Evolutionary conservation across 1,140 invertebrate species (phyloP).

Genomic region (Meteorus sp.): DNA sequence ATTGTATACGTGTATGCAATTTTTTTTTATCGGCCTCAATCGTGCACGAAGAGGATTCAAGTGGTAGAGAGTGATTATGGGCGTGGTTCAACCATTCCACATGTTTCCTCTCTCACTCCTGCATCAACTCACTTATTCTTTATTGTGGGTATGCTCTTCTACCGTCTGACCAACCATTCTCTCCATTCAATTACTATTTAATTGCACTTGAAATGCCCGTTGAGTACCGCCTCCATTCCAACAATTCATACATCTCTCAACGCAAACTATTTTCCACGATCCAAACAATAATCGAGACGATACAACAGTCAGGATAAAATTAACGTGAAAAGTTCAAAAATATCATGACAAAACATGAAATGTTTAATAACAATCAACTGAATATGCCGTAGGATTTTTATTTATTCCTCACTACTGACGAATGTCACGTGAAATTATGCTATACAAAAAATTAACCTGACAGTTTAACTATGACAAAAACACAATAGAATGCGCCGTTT

Average conservation of each 20-base stretch:
- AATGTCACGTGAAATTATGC: too few relatives aligned
- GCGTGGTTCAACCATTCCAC: too few relatives aligned
- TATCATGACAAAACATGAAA: not conserved
- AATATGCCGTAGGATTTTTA: not conserved
- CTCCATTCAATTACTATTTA: constrained; percentile 56
- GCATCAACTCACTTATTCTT: too few relatives aligned
- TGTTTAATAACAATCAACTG: not conserved
- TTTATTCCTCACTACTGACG: not conserved
- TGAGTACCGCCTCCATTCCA: constrained; percentile 26
- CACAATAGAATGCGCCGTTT: constrained; percentile 58
- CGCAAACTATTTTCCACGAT: too few relatives aligned
- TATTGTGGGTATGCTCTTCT: constrained; percentile 49
- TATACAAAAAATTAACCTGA: constrained; percentile 53
- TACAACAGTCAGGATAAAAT: too few relatives aligned
- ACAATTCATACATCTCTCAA: not conserved
- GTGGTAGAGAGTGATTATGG: too few relatives aligned
- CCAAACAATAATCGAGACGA: too few relatives aligned
- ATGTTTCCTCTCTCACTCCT: too few relatives aligned
- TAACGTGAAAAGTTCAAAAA: too few relatives aligned
- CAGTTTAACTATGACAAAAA: constrained; percentile 60
- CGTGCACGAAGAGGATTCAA: too few relatives aligned
- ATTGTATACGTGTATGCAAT: too few relatives aligned
- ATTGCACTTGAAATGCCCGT: constrained; percentile 46
- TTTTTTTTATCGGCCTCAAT: too few relatives aligned
- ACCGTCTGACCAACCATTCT: constrained; percentile 46